Evolutionary conservation across 2,113 vertebrate genomes (phyloP), one percentile per base, ranked within the genome.

Genomic region (Etia nguti): DNA sequence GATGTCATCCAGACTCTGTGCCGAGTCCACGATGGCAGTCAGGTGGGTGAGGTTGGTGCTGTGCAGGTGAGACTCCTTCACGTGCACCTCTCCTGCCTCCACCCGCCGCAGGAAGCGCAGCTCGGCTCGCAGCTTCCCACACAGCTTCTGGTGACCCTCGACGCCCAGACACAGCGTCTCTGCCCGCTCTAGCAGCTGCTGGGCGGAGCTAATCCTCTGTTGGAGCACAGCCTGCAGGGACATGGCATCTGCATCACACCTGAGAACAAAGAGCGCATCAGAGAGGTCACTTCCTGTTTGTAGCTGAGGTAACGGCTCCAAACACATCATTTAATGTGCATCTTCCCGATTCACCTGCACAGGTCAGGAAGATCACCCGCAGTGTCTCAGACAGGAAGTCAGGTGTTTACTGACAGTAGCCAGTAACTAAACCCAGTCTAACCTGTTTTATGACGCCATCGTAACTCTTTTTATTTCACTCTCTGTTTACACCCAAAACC

Each of bases 41-140:
- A 99, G 95, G 85, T 99, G 99, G 6, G 98, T 99, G 31, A 99
- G 96, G 88, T 99, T 99, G 22, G 98, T 99, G 95, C 99, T 99
- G 94, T 98, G 97, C 75, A 99, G 95, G 85, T 99, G 98, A 1
- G 98, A 98, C 92, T 98, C 98, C 89, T 98, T 99, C 82, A 99
- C 94, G 7, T 96, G 95, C 79, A 98, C 96, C 86, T 97, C 96
- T 2, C 98, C 98, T 0, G 95, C 92, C 90, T 98, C 97, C n/a
- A 99, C 97, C 36, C 97, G 97, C 82, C 95, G 95, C 52, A 99
- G 93, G 91, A 99, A 99, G 82, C 97, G 98, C 3, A 99, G 94
- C 90, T 99, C 99, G 0, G 99, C 97, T 4, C 97, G 97, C 86
- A 99, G 93, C 60, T 98, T 99, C 73, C 97, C 95, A 70, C 97